Evolutionary conservation across 2,797 vertebrate genomes (phyloP).

Genomic region (Cetoscarus ocellatus): DNA sequence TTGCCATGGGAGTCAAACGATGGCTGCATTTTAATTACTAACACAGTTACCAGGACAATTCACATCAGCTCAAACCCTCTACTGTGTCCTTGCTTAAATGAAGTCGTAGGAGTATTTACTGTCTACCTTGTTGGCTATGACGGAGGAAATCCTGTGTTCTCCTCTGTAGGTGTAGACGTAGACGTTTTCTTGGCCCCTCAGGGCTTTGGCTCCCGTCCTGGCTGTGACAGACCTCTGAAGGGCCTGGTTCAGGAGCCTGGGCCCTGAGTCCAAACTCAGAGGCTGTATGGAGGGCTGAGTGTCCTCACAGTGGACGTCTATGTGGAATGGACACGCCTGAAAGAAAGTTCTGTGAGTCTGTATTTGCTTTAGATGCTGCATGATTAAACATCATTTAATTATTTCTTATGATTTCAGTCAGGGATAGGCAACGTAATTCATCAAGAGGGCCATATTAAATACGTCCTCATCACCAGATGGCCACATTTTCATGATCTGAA

Average conservation of each 20-base stretch:
- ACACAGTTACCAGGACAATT: background rate
- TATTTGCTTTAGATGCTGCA: no score
- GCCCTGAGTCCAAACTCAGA: conserved; percentile 82
- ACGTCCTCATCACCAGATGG: no score
- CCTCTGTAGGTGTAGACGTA: conserved; percentile 84
- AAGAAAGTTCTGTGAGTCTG: background rate
- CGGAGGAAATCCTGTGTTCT: conserved; percentile 89
- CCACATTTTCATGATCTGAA: no score
- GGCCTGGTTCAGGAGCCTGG: conserved; percentile 87
- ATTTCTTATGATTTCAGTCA: no score
- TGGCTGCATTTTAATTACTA: conserved; percentile 63
- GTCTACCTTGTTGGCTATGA: conserved; percentile 93
- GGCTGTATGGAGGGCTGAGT: conserved; percentile 85
- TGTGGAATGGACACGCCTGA: conserved; percentile 93
- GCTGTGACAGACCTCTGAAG: conserved; percentile 87
- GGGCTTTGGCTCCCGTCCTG: conserved; percentile 83
- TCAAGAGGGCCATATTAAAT: no score
- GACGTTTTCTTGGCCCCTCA: conserved; percentile 87
- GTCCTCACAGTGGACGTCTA: conserved; percentile 86
- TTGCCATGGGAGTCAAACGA: conserved; percentile 59
- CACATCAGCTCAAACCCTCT: background rate
- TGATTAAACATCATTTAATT: no score
- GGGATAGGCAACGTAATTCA: no score
- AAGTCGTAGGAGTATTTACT: background rate
- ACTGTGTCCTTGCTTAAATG: background rate